phyloP scores from a whole-genome alignment of 2,888 invertebrate genomes.

The Cephus spinipes region DNA sequence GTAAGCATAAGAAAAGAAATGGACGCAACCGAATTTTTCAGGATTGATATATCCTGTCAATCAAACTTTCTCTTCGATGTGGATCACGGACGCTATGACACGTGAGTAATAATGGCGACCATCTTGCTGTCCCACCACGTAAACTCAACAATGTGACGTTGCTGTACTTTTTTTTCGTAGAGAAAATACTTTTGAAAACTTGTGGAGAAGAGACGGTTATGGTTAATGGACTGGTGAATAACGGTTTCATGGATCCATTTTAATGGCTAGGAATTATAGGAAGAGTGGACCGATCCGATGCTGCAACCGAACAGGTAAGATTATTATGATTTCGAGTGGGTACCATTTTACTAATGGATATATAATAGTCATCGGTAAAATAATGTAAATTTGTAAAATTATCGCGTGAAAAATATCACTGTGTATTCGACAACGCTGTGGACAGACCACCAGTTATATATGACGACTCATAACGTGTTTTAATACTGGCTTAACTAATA shows the following conservation, averaged over 20 bases:
- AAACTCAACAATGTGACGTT: not conserved
- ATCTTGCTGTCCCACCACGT: not conserved
- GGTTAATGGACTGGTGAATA: constrained; percentile 31
- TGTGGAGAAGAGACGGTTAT: not conserved
- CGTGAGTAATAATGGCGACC: not conserved
- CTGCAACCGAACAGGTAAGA: constrained; percentile 33
- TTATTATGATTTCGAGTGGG: constrained; percentile 51
- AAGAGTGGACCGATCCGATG: constrained; percentile 45
- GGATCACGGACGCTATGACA: not conserved
- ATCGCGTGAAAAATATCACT: constrained; percentile 1
- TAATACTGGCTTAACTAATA: constrained; percentile 10
- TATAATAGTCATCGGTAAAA: constrained; percentile 48
- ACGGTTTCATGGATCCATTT: constrained; percentile 44
- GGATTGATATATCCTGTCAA: not conserved
- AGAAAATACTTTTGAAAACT: not conserved
- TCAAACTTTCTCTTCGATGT: not conserved
- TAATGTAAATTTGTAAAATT: not conserved
- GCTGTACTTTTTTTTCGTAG: not conserved
- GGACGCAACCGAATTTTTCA: not conserved
- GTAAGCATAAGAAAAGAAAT: not conserved
- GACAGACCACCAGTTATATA: not conserved
- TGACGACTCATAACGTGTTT: not conserved
- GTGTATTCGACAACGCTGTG: not conserved
- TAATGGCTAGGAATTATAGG: constrained; percentile 52
- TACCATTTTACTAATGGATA: constrained; percentile 48